Evolutionary conservation across 2,888 invertebrate species (phyloP), one percentile per base, ranked within the genome.

Genomic region (Chalcis sispes): DNA sequence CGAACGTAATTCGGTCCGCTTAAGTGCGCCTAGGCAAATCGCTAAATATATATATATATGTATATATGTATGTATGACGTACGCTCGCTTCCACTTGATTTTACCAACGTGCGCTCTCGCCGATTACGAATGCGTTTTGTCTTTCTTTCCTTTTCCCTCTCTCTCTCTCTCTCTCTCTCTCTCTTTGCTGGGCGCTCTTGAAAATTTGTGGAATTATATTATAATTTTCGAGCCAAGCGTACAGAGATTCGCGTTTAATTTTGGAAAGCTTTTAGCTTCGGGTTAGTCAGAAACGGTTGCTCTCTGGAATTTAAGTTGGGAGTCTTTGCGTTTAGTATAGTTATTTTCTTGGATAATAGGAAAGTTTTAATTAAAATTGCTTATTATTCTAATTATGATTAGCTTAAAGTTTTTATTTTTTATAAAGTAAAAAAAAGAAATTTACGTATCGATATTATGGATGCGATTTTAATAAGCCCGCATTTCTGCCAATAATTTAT

Each of bases 1-100:
- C 80, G 81, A 80, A 82, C 77, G 83, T 83, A 84, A 85, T 85
- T 85, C 58, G 56, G 46, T 32, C 80, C 79, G 82, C 80, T 82
- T 81, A 84, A 84, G 82, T 81, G 84, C 82, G 62, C 77, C 78
- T 82, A 80, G 75, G 50, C 80, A 80, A 82, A 82, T 82, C 81
- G 80, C 81, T 77, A 81, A 81, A 81, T 75, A 73, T n/a, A 15
- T n/a, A n/a, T n/a, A n/a, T n/a, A n/a, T n/a, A 10, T 18, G 50
- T 3, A 50, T 50, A 20, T 50, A 15, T 23, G 20, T 18, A 50
- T 5, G 46, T 36, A 46, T n/a, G 46, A 20, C 18, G 42, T 2
- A 15, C 7, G 15, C 8, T 42, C 13, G 42, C 15, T 13, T 13
- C 42, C 42, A n/a, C n/a, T n/a, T n/a, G n/a, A n/a, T n/a, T n/a